These are phyloP conservation scores for Budorcas taxicolor DNA, from an alignment of 2,113 vertebrate species.

Conservation along the genomic window DNA sequence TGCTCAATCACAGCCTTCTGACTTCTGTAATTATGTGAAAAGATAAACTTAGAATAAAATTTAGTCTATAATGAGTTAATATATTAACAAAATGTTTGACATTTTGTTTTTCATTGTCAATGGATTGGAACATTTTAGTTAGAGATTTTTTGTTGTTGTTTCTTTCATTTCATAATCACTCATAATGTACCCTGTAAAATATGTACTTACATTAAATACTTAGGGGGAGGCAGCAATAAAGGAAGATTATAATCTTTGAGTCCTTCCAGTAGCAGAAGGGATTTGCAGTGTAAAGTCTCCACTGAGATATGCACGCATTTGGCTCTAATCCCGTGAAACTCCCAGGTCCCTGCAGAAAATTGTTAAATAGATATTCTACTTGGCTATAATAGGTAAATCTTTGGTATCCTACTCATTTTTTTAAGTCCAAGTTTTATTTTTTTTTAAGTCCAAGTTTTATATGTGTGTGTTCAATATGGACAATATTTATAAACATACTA, in stretches of 20 bases:
- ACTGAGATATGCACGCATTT: background rate
- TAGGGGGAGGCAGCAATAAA: background rate
- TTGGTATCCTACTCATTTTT: background rate
- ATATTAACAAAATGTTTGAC: background rate
- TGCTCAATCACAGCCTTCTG: background rate
- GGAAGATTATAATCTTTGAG: background rate
- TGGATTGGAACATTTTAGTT: background rate
- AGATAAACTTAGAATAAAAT: background rate
- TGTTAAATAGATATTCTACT: background rate
- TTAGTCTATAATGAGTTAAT: background rate
- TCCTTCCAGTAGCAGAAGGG: accelerated
- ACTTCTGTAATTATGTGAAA: background rate
- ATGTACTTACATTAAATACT: background rate
- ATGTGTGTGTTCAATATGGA: background rate
- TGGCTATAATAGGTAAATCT: background rate
- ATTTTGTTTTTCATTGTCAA: background rate
- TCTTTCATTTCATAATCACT: background rate
- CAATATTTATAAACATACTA: background rate
- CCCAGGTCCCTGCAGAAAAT: background rate
- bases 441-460: background rate
- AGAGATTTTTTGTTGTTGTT: background rate
- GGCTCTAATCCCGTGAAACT: background rate
- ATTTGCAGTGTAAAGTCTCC: background rate
- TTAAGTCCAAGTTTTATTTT: background rate
- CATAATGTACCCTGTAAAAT: background rate